Base-by-base conservation (phyloP, 1,140 invertebrate species). In the Scylla paramamosain region DNA sequence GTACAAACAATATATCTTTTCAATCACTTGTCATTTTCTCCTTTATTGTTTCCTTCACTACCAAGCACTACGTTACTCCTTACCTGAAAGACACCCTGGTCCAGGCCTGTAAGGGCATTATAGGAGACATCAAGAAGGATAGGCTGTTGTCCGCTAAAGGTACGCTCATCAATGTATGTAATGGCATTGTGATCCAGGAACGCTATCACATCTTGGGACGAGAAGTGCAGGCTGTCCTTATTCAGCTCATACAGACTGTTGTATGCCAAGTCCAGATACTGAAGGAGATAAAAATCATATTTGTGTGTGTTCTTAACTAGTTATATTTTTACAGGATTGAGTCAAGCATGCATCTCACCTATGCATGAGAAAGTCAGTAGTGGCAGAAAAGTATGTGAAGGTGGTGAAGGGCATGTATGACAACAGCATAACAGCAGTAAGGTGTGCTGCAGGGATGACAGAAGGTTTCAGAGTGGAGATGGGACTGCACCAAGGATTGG, bases 21-120 rank as follows among this genome's bases (percentile, higher is more conserved):
- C 6, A 6, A 39, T 39, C 1, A 39, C 39, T 39, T 39, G 39
- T 39, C 39, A 39, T 39, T 39, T 6, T 2, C 6, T 39, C 39
- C 39, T 39, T 39, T 6, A 39, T 39, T 39, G 39, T 6, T 39
- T 39, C 39, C 39, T 39, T 39, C 39, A 20, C 1, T 12, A 20
- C 2, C 10, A 59, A 14, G 20, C 20, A 77, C 8, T 77, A 77
- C 25, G 1, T 77, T n/a, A 20, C 67, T 7, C n/a, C 89, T 59
- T 31, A 91, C 89, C 89, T 91, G 89, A n/a, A 91, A 91, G 46
- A 91, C 89, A 1, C 45, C n/a, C 12, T 91, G 46, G 8, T 91
- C n/a, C 20, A 91, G 48, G 6, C 28, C 48, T n/a, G 3, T 25
- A 25, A 91, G 89, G 8, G 4, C 8, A n/a, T 91, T 91, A 59